Base-by-base conservation (phyloP, 2,888 invertebrate species). In the Morinoia aosen region DNA sequence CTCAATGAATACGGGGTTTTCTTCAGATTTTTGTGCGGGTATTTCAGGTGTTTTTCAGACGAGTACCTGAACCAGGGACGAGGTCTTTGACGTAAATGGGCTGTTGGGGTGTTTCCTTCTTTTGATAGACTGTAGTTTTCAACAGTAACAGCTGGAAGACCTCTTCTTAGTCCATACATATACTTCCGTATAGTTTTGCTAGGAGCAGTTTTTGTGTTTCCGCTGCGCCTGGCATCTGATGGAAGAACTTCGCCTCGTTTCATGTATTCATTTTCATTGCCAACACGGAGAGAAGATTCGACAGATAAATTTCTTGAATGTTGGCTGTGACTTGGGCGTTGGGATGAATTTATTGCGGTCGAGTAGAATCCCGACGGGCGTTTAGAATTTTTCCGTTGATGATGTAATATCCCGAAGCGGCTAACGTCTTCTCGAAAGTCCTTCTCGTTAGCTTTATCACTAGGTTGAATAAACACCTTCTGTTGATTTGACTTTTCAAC, bases 81-180 rank as follows among this genome's bases (percentile, higher is more conserved):
- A 48, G 58, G 58, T 12, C 58, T 39, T 48, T 93, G 56, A 0
- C 93, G 93, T 93, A 93, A 48, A 57, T 93, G 93, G 12, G 93
- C 11, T 57, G 93, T 57, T 4, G 16, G 56, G 16, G 57, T 12
- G 56, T 93, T 90, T 90, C 90, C 58, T 33, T 93, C 33, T 58
- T 57, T 93, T 19, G 93, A 48, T 7, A 57, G n/a, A 57, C 93
- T 48, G 93, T 48, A 93, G 64, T 95, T 95, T 76, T 96, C 95
- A 57, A 96, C 96, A 40, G 95, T 96, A 8, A 96, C 95, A 0
- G 96, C 96, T 16, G 96, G 96, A 16, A 96, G 95, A 39, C 96
- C 96, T 12, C 96, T 95, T 56, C 96, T 95, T 48, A 96, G 95
- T 0, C 96, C 96, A 88, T 96, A 96, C 94, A 95, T 95, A 64